Conservation (phyloP, 2,797 vertebrate genomes). For the Chromobotia macracanthus region DNA sequence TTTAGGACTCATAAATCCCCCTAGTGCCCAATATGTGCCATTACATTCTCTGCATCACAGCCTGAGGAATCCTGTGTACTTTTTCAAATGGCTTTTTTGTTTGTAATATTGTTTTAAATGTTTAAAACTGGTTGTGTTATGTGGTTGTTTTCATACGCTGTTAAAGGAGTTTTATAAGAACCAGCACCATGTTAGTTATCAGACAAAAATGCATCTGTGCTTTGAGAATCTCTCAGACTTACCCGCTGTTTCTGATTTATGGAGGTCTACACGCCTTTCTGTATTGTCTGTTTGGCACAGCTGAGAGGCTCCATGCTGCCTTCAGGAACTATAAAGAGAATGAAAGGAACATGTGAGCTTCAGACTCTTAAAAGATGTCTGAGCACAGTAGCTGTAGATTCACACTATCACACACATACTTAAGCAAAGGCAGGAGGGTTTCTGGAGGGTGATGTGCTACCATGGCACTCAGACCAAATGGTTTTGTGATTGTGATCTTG, state of each 20-base stretch:
- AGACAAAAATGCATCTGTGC: slow-evolving; percentile 24
- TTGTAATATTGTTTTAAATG: not conserved
- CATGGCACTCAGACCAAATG: not conserved
- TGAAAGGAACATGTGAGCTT: slow-evolving; percentile 31
- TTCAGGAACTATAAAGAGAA: slow-evolving; percentile 50
- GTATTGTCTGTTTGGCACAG: slow-evolving; percentile 62
- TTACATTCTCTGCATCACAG: not conserved
- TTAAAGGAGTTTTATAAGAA: not conserved
- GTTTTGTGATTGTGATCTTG: not conserved
- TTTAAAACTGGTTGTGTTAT: slow-evolving; percentile 18
- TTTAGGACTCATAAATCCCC: slow-evolving; percentile 32
- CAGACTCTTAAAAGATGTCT: slow-evolving; percentile 17
- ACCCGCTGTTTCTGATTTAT: slow-evolving; percentile 57
- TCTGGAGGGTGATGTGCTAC: not conserved
- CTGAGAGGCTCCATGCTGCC: slow-evolving; percentile 54
- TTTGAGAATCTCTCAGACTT: slow-evolving; percentile 23
- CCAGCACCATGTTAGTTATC: not conserved
- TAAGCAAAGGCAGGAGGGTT: not conserved
- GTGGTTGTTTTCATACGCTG: not conserved
- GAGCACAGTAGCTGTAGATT: not conserved
- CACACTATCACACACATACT: not conserved
- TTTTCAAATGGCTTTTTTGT: not conserved
- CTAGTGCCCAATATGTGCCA: slow-evolving; percentile 44
- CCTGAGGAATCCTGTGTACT: not conserved
- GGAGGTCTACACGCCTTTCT: slow-evolving; percentile 51